phyloP scores from a whole-genome alignment of 1,140 invertebrate genomes.

The Trinorchestia longiramus region DNA sequence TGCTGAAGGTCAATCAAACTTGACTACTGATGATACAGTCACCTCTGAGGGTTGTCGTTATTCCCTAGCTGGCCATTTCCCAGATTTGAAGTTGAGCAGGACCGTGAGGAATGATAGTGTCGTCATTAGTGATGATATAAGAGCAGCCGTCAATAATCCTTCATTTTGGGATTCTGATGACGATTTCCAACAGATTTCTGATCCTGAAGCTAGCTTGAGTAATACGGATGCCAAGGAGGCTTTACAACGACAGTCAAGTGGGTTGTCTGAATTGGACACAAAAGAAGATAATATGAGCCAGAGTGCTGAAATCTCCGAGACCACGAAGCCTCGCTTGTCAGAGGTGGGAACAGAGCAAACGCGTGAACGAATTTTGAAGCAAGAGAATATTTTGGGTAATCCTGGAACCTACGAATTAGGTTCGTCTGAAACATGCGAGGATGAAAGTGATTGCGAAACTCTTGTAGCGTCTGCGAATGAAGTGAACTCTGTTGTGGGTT shows the following conservation, averaged over 20 bases:
- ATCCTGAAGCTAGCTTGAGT: not conserved
- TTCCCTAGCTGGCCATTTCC: not conserved
- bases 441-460: not conserved
- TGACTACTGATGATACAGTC: not conserved
- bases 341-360: not conserved
- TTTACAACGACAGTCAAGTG: not conserved
- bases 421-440: not conserved
- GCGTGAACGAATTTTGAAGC: not conserved
- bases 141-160: not conserved
- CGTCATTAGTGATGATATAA: not conserved
- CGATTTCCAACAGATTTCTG: not conserved
- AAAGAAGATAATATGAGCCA: not conserved
- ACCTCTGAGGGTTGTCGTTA: not conserved
- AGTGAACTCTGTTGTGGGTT: not conserved
- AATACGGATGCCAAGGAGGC: not conserved
- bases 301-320: not conserved
- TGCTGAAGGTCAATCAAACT: not conserved
- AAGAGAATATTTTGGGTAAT: not conserved
- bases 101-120: not conserved
- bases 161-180: slow-evolving; percentile 2
- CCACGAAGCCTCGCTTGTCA: not conserved
- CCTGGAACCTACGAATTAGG: not conserved
- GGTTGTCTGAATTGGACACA: not conserved
- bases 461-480: not conserved
- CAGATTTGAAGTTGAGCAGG: not conserved